Evolutionary conservation across 2,888 invertebrate species (phyloP).

Genomic region (Caenorhabditis wallacei): DNA sequence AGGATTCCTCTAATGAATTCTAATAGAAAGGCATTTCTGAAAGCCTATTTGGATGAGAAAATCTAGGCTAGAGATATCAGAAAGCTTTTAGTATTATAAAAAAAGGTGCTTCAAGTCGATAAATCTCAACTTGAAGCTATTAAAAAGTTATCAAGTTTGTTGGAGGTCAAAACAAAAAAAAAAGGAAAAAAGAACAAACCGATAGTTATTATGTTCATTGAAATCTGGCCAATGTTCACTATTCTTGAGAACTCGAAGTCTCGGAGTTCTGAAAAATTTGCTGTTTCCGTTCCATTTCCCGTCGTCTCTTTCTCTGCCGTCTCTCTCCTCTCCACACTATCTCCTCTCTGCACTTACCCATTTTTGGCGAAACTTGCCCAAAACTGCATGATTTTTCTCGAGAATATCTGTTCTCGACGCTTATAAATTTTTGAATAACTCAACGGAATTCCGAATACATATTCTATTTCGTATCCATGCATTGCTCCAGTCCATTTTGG

Average conservation of each 20-base stretch:
- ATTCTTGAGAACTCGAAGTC: conserved; percentile 64
- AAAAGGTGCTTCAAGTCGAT: no score
- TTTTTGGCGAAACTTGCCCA: conserved; percentile 80
- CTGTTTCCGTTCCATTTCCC: conserved; percentile 27
- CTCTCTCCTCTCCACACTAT: background rate
- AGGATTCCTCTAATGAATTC: no score
- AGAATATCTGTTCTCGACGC: conserved; percentile 71
- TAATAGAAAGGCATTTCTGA: background rate
- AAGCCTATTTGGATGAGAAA: background rate
- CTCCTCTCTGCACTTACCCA: conserved; percentile 71
- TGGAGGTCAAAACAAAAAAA: background rate
- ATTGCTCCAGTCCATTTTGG: conserved; percentile 87
- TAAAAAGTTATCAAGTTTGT: background rate
- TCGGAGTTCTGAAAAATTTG: conserved; percentile 69
- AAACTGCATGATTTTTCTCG: conserved; percentile 80
- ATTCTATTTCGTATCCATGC: conserved; percentile 98
- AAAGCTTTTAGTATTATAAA: no score
- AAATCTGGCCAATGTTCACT: conserved; percentile 79
- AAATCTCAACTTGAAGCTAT: no score
- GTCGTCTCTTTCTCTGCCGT: background rate
- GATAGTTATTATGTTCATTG: conserved; percentile 69
- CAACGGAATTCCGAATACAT: conserved; percentile 94
- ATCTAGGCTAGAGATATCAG: no score
- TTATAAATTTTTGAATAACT: conserved; percentile 70
- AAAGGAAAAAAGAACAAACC: conserved; percentile 20